phyloP scores from a whole-genome alignment of 2,113 vertebrate genomes.

The Larimichthys polyactis region DNA sequence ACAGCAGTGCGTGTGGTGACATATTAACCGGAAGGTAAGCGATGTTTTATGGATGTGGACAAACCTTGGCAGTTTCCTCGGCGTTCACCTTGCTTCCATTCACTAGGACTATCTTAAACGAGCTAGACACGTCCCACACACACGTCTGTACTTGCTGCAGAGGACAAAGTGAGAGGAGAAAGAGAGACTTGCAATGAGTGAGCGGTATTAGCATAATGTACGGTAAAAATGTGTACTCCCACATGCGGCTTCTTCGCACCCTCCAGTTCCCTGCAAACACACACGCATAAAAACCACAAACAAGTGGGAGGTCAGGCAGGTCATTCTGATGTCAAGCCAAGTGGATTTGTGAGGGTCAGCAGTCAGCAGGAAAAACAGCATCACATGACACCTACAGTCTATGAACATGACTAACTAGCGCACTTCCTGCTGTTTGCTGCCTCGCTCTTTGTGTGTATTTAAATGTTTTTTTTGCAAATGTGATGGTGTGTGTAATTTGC shows the following conservation, averaged over 20 bases:
- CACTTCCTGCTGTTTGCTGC: constrained; percentile 70
- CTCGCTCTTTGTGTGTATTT: constrained; percentile 24
- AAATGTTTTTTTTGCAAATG: constrained; percentile 9
- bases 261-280: constrained; percentile 2
- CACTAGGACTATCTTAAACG: constrained; percentile 91
- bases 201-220: constrained; percentile 20
- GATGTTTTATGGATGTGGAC: background rate
- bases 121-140: constrained; percentile 90
- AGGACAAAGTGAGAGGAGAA: constrained; percentile 39
- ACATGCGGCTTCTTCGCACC: constrained; percentile 20
- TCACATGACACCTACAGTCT: constrained; percentile 67
- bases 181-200: constrained; percentile 28
- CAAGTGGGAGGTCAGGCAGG: constrained; percentile 49
- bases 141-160: constrained; percentile 84
- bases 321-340: constrained; percentile 67
- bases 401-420: constrained; percentile 65
- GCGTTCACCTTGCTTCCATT: constrained; percentile 96
- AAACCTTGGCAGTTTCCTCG: constrained; percentile 93
- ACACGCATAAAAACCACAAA: constrained; percentile 15
- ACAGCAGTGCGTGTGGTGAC: background rate
- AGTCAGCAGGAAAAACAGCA: constrained; percentile 76
- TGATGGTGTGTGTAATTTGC: constrained; percentile 11
- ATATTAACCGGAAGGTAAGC: background rate
- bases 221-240: constrained; percentile 32
- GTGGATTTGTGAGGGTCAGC: constrained; percentile 74